Evolutionary conservation across 2,888 invertebrate genomes (phyloP), one percentile per base, ranked within the genome.

Genomic region (Falcaria lacertinaria): DNA sequence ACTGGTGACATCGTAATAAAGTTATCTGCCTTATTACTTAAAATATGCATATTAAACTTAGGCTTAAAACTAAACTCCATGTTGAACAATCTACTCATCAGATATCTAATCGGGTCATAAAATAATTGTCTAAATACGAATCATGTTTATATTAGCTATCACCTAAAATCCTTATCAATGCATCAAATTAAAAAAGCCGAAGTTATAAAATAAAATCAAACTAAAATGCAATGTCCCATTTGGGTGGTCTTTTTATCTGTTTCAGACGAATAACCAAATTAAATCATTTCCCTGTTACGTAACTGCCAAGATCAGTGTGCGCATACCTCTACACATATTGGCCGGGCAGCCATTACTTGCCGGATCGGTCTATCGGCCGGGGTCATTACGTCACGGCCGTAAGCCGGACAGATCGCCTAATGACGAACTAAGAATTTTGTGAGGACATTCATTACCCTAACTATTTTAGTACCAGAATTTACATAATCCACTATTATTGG

Each of bases 401-500:
- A 66, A 66, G 56, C 54, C 61, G 61, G 56, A 60, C 60, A 50
- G 71, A 74, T 72, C 70, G 61, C 54, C 70, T 80, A 78, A 76
- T 70, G 74, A 71, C 69, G 57, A 62, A 49, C 67, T 69, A 67
- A 64, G 73, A 77, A 78, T 78, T 74, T 69, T 69, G 69, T 62
- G 62, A 64, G 60, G 60, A 59, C 61, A 60, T 70, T 74, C 69
- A 74, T 77, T 72, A 74, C 38, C 22, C 41, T 6, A 22, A 13
- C 25, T 22, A 37, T 37, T 37, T 37, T 22, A 25, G 15, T 37
- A 16, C 22, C 14, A 15, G 37, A 22, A 37, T 37, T 37, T 22
- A 37, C 37, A 37, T 37, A 37, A 37, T 37, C 37, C 11, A 16
- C 22, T 22, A 14, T 37, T 15, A 37, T 14, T 15, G 15, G 8